Conservation (phyloP, 2,797 vertebrate genomes). For the Phalloptychus januarius region DNA sequence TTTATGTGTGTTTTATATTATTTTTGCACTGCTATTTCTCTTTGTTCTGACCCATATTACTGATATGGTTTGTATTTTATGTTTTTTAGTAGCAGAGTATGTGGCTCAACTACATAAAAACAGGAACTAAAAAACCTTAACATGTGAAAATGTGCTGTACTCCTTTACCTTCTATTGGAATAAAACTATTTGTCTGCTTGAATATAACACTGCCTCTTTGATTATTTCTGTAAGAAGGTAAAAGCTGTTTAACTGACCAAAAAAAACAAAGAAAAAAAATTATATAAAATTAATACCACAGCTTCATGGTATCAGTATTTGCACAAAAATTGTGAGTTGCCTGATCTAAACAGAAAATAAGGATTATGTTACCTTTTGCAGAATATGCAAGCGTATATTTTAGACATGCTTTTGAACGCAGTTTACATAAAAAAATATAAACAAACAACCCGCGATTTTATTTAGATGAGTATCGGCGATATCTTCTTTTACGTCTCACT, state of each 20-base stretch:
- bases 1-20: constrained; percentile 74
- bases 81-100: constrained; percentile 34
- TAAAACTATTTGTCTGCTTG: constrained; percentile 78
- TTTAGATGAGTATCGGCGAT: background rate
- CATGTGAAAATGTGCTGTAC: constrained; percentile 72
- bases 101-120: constrained; percentile 45
- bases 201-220: constrained; percentile 36
- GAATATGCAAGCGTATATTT: background rate
- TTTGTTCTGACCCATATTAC: constrained; percentile 38
- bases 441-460: background rate
- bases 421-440: too few relatives aligned
- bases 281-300: background rate
- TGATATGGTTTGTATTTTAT: constrained; percentile 49
- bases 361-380: background rate
- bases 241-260: background rate
- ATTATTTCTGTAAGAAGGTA: constrained; percentile 1
- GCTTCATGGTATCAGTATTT: background rate
- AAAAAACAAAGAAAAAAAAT: background rate
- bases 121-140: constrained; percentile 52
- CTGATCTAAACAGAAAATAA: background rate
- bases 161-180: constrained; percentile 72
- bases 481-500: background rate
- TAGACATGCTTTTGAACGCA: background rate
- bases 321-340: background rate
- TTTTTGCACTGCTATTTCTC: constrained; percentile 45